phyloP scores from a whole-genome alignment of 35 echinoderm and acorn worm genomes.

The Eucidaris tribuloides region DNA sequence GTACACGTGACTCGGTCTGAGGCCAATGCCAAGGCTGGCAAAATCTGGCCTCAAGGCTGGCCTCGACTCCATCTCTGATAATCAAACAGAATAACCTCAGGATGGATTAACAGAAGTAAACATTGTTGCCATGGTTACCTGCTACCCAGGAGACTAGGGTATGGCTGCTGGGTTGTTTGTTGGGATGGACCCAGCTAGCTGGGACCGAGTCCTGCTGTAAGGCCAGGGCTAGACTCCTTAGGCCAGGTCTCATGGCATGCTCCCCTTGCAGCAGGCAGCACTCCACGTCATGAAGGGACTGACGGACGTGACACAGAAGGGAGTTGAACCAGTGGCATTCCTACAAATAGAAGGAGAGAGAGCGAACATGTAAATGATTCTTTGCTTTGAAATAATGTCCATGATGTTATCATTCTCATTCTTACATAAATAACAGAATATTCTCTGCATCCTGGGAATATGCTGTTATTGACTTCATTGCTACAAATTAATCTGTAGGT shows the following conservation, averaged over 20 bases:
- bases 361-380: too few species aligned
- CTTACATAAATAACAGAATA: too few species aligned
- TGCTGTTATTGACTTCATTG: too few species aligned
- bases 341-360: slow-evolving; percentile 35
- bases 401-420: too few species aligned
- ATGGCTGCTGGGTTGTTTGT: slow-evolving; percentile 72
- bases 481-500: too few species aligned
- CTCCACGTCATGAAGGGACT: slow-evolving; percentile 70
- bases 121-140: slow-evolving; percentile 52
- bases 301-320: slow-evolving; percentile 80
- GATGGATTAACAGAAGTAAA: background rate
- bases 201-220: slow-evolving; percentile 85
- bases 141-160: slow-evolving; percentile 80
- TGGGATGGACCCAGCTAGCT: slow-evolving; percentile 88
- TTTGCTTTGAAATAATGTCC: too few species aligned
- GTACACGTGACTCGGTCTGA: too few species aligned
- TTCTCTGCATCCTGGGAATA: too few species aligned
- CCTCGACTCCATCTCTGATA: too few species aligned
- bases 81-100: background rate
- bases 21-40: too few species aligned
- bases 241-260: slow-evolving; percentile 64
- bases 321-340: slow-evolving; percentile 99
- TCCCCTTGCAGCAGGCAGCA: slow-evolving; percentile 66
- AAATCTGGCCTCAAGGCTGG: too few species aligned
- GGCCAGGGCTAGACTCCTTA: slow-evolving; percentile 42